These are phyloP conservation scores for Pomatorhinus ruficollis DNA, from an alignment of 2,113 vertebrate genomes.

Conservation along the genomic window DNA sequence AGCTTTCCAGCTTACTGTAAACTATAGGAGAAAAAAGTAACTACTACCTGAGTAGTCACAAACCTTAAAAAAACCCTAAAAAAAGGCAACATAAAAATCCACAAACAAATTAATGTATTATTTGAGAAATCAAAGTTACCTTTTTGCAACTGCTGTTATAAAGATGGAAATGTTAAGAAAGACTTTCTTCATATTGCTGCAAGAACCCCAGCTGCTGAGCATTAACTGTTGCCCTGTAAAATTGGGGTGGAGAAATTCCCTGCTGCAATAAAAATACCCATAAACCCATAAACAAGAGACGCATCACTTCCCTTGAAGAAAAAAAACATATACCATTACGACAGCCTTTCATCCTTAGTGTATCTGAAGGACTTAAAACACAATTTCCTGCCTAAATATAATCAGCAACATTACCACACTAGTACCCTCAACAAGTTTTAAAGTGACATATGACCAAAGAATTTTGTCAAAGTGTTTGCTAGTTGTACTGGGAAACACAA, in stretches of 20 bases:
- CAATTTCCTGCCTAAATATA: neutral
- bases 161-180: slow-evolving; percentile 22
- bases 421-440: neutral
- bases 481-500: neutral
- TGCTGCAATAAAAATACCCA: slow-evolving; percentile 20
- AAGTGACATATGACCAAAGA: neutral
- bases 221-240: slow-evolving; percentile 19
- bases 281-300: slow-evolving; percentile 18
- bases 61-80: neutral
- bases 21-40: neutral
- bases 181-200: neutral
- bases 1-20: neutral
- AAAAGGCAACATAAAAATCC: neutral
- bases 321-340: neutral
- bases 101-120: neutral
- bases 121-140: neutral
- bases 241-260: slow-evolving; percentile 6
- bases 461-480: neutral
- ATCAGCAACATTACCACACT: neutral
- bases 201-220: slow-evolving; percentile 34
- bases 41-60: neutral
- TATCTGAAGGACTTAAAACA: neutral
- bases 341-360: neutral
- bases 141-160: neutral
- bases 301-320: neutral